Evolutionary conservation across 2,797 vertebrate species (phyloP), one percentile per base, ranked within the genome.

Genomic region (Diplodus puntazzo): DNA sequence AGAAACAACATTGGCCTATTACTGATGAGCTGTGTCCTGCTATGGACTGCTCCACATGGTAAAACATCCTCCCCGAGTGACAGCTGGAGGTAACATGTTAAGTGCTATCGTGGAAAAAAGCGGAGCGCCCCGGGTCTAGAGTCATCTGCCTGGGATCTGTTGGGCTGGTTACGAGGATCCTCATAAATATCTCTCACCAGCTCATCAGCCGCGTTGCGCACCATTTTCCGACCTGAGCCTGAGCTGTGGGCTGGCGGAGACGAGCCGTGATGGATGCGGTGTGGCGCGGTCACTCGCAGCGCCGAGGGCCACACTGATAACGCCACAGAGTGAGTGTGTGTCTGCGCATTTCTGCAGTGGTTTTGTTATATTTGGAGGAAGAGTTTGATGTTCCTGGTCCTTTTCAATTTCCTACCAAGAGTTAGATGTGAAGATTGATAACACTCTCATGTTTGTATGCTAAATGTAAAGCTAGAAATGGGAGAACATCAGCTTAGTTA

Each of bases 131-230:
- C 6, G 4, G 70, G 73, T 82, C 63, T 9, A 20, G 86, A 88
- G 83, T 93, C 92, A 92, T 95, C 94, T 92, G 94, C 89, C 90
- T 77, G 88, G 88, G 92, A 93, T 95, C 91, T 91, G 85, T 86
- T 71, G 3, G 46, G 80, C 84, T 68, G 85, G 80, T 94, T 94
- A 91, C 78, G 79, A 91, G 93, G 89, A 93, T 94, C 92, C 94
- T 93, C 95, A 91, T 95, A 95, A 95, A 95, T 93, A 92, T 94
- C 94, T 87, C 90, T 93, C 92, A 82, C 92, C 95, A 96, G 95
- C 87, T 96, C 95, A 96, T 96, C 95, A 95, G 92, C 87, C 48
- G 75, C 77, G 18, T 39, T 39, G 71, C 34, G 6, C 57, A 45
- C 79, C 80, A 20, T 87, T 90, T 83, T 87, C 85, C 88, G 67